These are phyloP conservation scores for Anthopleura sola DNA, from an alignment of 64 coral and sea anemone species.

Conservation along the genomic window DNA sequence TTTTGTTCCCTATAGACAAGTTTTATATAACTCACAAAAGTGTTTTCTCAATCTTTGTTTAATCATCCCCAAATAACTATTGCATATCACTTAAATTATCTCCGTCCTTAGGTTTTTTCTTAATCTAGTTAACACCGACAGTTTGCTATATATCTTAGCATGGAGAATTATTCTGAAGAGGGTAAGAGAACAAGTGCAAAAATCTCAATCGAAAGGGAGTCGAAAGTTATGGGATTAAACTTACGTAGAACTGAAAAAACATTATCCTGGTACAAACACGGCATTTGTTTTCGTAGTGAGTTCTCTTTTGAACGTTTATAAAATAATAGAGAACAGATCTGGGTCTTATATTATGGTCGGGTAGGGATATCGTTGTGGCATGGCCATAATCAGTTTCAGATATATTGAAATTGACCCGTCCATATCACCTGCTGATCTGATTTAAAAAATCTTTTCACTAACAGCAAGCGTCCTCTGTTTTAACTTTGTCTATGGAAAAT, in stretches of 20 bases:
- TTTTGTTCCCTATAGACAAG: not conserved
- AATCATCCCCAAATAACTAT: slow-evolving; percentile 68
- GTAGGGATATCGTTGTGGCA: not conserved
- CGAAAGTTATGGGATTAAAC: not conserved
- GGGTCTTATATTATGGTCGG: not conserved
- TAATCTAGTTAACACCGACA: slow-evolving; percentile 89
- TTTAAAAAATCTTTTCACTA: not conserved
- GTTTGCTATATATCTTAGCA: not conserved
- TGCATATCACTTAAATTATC: slow-evolving; percentile 47
- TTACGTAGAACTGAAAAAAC: not conserved
- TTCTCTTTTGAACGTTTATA: not conserved
- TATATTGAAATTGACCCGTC: slow-evolving; percentile 44
- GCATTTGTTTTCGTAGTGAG: not conserved
- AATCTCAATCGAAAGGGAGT: not conserved
- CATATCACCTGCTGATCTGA: slow-evolving; percentile 47
- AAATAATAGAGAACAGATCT: no score
- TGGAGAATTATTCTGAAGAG: not conserved
- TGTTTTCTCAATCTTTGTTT: slow-evolving; percentile 21
- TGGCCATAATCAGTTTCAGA: slow-evolving; percentile 60
- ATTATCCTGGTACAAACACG: not conserved
- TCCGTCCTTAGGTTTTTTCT: slow-evolving; percentile 55
- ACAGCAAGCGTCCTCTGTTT: not conserved
- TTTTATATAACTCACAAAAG: not conserved
- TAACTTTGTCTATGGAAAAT: not conserved
- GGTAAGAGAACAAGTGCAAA: not conserved